Percentiles rank a stretch among this genome's conserved stretches.
Evolutionary conservation across 2,888 invertebrate genomes (phyloP).

Genomic region (Folsomia manolachei): DNA sequence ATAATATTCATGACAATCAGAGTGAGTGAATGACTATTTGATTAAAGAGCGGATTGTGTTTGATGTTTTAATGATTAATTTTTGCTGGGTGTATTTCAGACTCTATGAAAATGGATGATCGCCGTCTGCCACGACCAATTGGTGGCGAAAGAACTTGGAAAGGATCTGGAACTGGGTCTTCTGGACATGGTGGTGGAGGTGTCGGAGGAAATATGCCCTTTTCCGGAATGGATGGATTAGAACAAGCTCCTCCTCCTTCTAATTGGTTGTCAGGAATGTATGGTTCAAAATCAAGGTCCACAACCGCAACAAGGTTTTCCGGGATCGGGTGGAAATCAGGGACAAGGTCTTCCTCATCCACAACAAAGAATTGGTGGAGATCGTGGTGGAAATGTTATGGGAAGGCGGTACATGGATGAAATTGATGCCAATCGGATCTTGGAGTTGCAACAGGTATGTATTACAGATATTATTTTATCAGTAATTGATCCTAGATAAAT

Average conservation of each 20-base stretch:
- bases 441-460: conserved; percentile 29
- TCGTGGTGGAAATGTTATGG: conserved; percentile 36
- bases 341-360: conserved; percentile 14
- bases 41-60: background rate
- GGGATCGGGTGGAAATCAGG: conserved; percentile 24
- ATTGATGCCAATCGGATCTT: conserved; percentile 26
- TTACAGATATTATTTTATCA: background rate
- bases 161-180: conserved; percentile 21
- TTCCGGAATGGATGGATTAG: conserved; percentile 29
- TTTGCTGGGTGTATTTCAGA: too few species aligned
- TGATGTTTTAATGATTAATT: background rate
- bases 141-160: conserved; percentile 46
- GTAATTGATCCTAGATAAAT: background rate
- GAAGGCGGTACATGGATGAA: conserved; percentile 46
- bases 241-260: conserved; percentile 25
- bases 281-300: conserved; percentile 1
- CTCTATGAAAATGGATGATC: conserved; percentile 42
- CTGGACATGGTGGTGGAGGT: conserved; percentile 16
- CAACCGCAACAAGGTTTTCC: conserved; percentile 28
- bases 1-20: conserved; percentile 40
- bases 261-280: background rate
- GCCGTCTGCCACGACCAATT: conserved; percentile 46
- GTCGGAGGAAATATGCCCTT: conserved; percentile 21
- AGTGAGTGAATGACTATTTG: conserved; percentile 29
- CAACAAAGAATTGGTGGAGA: conserved; percentile 26